Percentiles rank a stretch among this genome's conserved stretches.
Evolutionary conservation across 2,888 invertebrate genomes (phyloP).

Genomic region (Trichopoda pennipes): DNA sequence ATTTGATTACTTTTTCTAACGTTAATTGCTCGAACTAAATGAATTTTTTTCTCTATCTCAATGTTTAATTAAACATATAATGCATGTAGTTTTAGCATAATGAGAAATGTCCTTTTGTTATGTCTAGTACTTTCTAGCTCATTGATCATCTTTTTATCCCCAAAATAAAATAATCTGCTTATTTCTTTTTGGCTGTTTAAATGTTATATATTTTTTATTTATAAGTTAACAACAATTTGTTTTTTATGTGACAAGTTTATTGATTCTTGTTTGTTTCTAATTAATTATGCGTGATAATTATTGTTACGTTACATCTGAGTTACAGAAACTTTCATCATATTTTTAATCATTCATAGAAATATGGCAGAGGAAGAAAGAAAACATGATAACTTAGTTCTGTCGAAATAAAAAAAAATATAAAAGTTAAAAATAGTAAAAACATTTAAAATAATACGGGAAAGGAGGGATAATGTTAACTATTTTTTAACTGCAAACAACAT

Average conservation of each 20-base stretch:
- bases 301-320: slow-evolving; percentile 53
- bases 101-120: too few relatives aligned
- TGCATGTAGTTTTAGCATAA: too few relatives aligned
- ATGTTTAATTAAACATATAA: too few relatives aligned
- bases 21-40: too few relatives aligned
- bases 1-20: too few relatives aligned
- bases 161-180: background rate
- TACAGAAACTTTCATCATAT: slow-evolving; percentile 31
- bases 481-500: slow-evolving; percentile 19
- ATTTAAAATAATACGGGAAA: slow-evolving; percentile 62
- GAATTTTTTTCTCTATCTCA: too few relatives aligned
- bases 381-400: too few relatives aligned
- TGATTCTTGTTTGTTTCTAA: slow-evolving; percentile 37
- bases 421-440: slow-evolving; percentile 33
- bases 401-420: slow-evolving; percentile 47
- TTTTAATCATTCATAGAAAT: slow-evolving; percentile 41
- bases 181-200: slow-evolving; percentile 10
- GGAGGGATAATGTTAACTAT: slow-evolving; percentile 51
- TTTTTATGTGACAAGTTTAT: slow-evolving; percentile 52
- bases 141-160: too few relatives aligned
- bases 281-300: slow-evolving; percentile 51
- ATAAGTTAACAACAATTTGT: slow-evolving; percentile 52
- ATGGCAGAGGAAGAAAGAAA: slow-evolving; percentile 33
- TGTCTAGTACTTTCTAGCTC: too few relatives aligned
- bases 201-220: slow-evolving; percentile 44